Base-by-base conservation (phyloP, 2,113 vertebrate species). In the Trinectes maculatus region DNA sequence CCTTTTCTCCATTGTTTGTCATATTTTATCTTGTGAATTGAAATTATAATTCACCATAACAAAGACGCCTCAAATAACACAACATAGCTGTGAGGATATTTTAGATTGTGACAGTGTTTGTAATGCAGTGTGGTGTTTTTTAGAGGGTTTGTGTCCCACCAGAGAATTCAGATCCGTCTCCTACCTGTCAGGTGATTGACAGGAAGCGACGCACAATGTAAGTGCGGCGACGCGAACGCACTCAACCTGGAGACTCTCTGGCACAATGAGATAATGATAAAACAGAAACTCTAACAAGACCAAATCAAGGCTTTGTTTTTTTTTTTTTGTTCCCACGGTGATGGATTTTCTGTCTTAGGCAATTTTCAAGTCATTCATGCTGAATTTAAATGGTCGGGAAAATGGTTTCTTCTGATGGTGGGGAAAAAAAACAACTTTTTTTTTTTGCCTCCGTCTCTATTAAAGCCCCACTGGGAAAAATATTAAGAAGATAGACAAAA, bases 191-290 rank as follows among this genome's bases (percentile, higher is more conserved):
- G 71, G 79, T 70, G 79, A 83, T 70, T 81, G 80, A 87, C 81
- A 77, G 76, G 60, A 74, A 87, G 74, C 29, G 52, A 37, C 71
- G 79, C 59, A 77, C 79, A 84, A 68, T 75, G 80, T 51, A 69
- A 49, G n/a, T n/a, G 28, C 47, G 11, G 64, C 37, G 71, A 85
- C 81, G 81, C 66, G 69, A 83, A 89, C 84, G 70, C 78, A 70
- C 71, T 88, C 80, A 70, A 88, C 69, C 77, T 82, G 74, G 78
- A 74, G 74, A 82, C 74, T 79, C 57, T 56, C 76, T 72, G 72
- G 69, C 66, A 81, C 86, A 83, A 73, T 77, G 79, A 84, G 84
- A 85, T 88, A 80, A 84, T 75, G 70, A 86, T 74, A 84, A 79
- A 74, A 77, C 68, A 67, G 58, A 77, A 46, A 70, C 61, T 61